Conservation (phyloP, 2,888 invertebrate species). For the Drosophila differens region DNA sequence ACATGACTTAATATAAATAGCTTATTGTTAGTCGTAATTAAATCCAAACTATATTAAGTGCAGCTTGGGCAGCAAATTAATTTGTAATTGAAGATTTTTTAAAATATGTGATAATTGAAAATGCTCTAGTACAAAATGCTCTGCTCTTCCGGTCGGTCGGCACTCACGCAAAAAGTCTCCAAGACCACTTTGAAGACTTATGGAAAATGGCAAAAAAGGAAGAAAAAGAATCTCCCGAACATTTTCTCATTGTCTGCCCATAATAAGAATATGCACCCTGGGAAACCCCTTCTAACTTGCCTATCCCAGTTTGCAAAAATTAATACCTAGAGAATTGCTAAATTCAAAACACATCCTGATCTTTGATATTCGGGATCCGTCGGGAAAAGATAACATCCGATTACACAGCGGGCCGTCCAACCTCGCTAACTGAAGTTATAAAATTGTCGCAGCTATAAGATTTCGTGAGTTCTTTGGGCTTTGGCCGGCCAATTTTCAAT, state of each 20-base stretch:
- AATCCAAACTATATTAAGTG: too few species aligned
- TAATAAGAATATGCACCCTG: background rate
- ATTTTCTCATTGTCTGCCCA: background rate
- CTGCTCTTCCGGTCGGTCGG: background rate
- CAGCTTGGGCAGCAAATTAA: background rate
- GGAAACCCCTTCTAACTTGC: background rate
- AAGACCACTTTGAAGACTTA: background rate
- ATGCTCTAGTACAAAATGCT: background rate
- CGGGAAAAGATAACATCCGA: background rate
- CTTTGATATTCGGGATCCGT: background rate
- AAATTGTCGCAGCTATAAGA: background rate
- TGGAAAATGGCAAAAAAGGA: background rate
- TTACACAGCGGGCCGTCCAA: background rate
- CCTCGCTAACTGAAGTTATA: background rate
- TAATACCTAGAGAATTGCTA: background rate
- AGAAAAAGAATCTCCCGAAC: background rate
- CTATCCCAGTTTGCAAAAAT: background rate
- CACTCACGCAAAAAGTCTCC: background rate
- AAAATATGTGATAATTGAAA: background rate
- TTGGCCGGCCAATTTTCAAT: background rate
- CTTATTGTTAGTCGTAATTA: too few species aligned
- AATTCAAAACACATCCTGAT: background rate
- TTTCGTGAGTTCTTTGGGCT: background rate
- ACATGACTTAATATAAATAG: too few species aligned
- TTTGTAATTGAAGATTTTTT: background rate